Percentiles rank a stretch among this genome's conserved stretches.
These are phyloP conservation scores for Zygaena filipendulae DNA, from an alignment of 2,888 invertebrate species.

Conservation along the genomic window DNA sequence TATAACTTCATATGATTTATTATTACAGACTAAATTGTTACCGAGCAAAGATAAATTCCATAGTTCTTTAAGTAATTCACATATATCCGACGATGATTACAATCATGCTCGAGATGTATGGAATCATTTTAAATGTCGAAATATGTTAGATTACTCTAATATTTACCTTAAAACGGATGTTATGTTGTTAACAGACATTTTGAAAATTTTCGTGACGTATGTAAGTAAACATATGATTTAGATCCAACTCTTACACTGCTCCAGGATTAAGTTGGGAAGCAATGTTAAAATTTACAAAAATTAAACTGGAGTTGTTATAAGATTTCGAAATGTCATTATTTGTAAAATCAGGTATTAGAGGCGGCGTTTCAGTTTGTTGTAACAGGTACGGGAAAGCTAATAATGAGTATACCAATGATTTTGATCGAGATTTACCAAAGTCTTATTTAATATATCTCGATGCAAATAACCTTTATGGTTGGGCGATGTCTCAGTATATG, in stretches of 20 bases:
- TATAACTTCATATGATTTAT: too few relatives aligned
- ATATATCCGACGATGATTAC: constrained; percentile 5
- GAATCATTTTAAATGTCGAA: neutral
- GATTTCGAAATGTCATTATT: neutral
- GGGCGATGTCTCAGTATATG: constrained; percentile 25
- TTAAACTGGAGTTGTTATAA: neutral
- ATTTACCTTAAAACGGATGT: neutral
- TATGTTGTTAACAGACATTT: neutral
- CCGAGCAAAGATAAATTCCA: constrained; percentile 2
- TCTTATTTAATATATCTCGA: constrained; percentile 26
- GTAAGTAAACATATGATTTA: neutral
- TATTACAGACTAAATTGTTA: too few relatives aligned
- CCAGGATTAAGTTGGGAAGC: neutral
- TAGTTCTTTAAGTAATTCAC: constrained; percentile 4
- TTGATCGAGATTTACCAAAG: neutral
- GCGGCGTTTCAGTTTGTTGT: neutral
- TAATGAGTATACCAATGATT: neutral
- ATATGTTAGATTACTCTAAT: neutral
- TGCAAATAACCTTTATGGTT: constrained; percentile 30
- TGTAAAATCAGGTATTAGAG: neutral
- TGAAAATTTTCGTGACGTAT: neutral
- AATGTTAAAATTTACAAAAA: neutral
- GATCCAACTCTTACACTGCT: neutral
- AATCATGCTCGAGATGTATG: constrained; percentile 4
- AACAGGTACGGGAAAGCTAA: neutral